Base-by-base conservation (phyloP, 2,797 vertebrate genomes). In the Melanotaenia nigrans region DNA sequence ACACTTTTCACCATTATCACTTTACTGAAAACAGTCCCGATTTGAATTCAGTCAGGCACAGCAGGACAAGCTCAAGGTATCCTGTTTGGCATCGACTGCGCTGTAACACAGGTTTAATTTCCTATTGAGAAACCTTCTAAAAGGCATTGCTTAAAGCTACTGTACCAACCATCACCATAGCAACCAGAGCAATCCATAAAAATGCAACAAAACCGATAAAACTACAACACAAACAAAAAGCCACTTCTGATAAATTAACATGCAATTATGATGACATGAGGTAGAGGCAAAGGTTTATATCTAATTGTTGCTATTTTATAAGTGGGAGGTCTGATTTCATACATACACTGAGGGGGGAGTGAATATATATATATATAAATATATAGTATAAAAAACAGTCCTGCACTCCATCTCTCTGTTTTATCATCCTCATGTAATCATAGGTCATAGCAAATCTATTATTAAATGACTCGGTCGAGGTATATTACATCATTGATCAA, bases 401-500 rank as follows among this genome's bases (percentile, higher is more conserved):
- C 20, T 28, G 54, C 64, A 64, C 40, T 49, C 81, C 58, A 70
- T 87, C 77, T 57, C 65, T 76, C 71, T 65, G 76, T 70, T 68
- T 79, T 58, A 79, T 84, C 61, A 33, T 85, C 84, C 75, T 84
- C 86, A 86, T 58, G 79, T 85, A 86, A 87, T 74, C 76, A 92
- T 92, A 93, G 92, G 92, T 92, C 89, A 89, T 2, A 68, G 47
- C 54, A 62, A 77, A 93, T 92, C 88, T 90, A 93, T 93, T 92
- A 92, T 92, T 92, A 79, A 94, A 85, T 68, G 81, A 57, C 81
- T 88, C 42, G 20, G 85, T 91, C 74, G 87, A 78, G 75, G 78
- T 62, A 70, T 82, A 72, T 83, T 92, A 71, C 86, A 94, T 94
- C 90, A 93, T 92, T 93, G 89, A 94, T 92, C 74, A 80, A 77